Base-by-base conservation (phyloP, 2,797 vertebrate species). In the Enteromius argenteus region DNA sequence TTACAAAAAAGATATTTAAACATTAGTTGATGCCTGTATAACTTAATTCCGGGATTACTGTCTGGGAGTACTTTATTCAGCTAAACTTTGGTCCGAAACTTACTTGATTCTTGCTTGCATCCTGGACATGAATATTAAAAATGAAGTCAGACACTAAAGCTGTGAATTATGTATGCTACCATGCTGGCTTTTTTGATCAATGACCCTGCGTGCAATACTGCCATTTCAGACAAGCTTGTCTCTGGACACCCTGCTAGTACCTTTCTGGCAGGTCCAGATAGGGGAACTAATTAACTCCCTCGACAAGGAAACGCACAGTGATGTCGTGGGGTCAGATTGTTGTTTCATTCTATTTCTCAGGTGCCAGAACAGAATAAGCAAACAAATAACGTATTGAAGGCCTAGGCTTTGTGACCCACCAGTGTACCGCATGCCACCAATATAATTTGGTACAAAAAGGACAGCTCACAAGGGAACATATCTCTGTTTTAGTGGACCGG, bases 271-370 rank as follows among this genome's bases (percentile, higher is more conserved):
- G 84, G 72, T 89, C 81, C 75, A 80, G 88, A 86, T 86, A 89
- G 69, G 49, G 64, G 66, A 87, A 77, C 79, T 86, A 83, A 89
- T 89, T 86, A 87, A 66, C 75, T 83, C 86, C 75, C 75, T 62
- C 79, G 88, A 84, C 86, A 86, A 84, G 84, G 23, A 84, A 86
- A 80, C 6, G 42, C 79, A 32, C 76, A 68, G 72, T 23, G 37
- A 82, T 81, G 78, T 72, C 71, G 19, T 35, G 4, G 79, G 84
- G 84, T 86, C 86, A 80, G 73, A 62, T 68, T 77, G 86, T 81
- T 85, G 75, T 86, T 86, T 80, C 56, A 66, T 84, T 89, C 79
- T 84, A 71, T 75, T 44, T 8, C 56, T 53, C 56, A 66, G 75
- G 74, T 83, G 67, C 53, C 46, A 68, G 71, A 67, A 49, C 4